Base-by-base conservation (phyloP, 2,888 invertebrate species). In the Artemia sp. region DNA sequence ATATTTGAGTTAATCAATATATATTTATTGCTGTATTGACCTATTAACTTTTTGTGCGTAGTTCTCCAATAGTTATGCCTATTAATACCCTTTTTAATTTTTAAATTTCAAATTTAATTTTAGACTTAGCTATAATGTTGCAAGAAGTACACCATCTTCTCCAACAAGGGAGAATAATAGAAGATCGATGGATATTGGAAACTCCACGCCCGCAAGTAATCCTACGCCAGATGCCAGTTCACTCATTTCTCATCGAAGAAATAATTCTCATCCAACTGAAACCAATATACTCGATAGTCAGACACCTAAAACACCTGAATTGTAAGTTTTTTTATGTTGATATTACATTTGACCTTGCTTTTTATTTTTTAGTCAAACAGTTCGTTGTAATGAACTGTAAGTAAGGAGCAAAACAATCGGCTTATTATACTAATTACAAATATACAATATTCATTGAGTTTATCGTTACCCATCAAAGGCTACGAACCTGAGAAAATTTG, bases 131-230 rank as follows among this genome's bases (percentile, higher is more conserved):
- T 58, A 58, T 24, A 58, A 58, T 24, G 64, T 58, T 10, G 64
- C 24, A 9, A n/a, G 64, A 58, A 58, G 64, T 24, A 58, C 64
- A n/a, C 64, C 64, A 9, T 58, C 64, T 24, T 58, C 64, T 10
- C 64, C 64, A n/a, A 58, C 64, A 58, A 58, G 64, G 64, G 64
- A 58, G 64, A 58, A n/a, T 24, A 58, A 58, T 24, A n/a, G 64
- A 58, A n/a, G 64, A 8, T 58, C 64, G 8, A 58, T 58, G 64
- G 64, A 58, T 58, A 24, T 58, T 24, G 38, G 38, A 38, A 38
- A 38, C 38, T 58, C 64, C 1, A n/a, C n/a, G 10, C 8, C 14
- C 8, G 64, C 64, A 24, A 19, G 14, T 8, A 58, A n/a, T 2
- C 14, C 8, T 19, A 11, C 64, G 14, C 64, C 64, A n/a, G 64